Conservation (phyloP, 2,797 vertebrate genomes). For the Coregonus sp. region DNA sequence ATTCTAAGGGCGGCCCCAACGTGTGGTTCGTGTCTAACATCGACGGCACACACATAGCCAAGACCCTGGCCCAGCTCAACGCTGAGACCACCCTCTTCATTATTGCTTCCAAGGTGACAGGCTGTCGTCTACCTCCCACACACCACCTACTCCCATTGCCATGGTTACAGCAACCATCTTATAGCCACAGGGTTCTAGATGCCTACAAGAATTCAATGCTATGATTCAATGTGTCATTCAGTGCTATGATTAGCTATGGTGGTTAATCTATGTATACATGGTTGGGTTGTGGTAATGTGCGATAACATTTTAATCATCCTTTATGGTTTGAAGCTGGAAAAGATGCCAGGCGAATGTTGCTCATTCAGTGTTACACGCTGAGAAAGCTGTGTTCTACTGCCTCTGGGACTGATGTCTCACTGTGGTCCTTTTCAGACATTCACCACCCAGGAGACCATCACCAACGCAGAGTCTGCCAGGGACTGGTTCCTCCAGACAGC, state of each 20-base stretch:
- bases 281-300: not conserved
- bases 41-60: constrained; percentile 92
- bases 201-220: too few species aligned
- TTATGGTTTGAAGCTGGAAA: too few species aligned
- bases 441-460: constrained; percentile 98
- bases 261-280: too few species aligned
- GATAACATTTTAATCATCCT: not conserved
- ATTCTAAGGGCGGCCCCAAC: constrained; percentile 86
- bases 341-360: not conserved
- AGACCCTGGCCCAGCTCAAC: constrained; percentile 86
- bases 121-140: not conserved
- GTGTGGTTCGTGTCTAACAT: constrained; percentile 99
- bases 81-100: constrained; percentile 91
- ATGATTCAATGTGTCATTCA: too few species aligned
- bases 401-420: not conserved
- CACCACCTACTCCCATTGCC: not conserved
- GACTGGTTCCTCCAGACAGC: constrained; percentile 89
- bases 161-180: not conserved
- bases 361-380: not conserved
- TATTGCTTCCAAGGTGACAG: constrained; percentile 90
- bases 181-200: not conserved
- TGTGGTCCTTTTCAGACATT: constrained; percentile 82
- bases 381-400: not conserved
- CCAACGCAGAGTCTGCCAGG: constrained; percentile 92
- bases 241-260: not conserved